phyloP scores from a whole-genome alignment of 2,888 invertebrate species.

The Chrysina gloriosa region DNA sequence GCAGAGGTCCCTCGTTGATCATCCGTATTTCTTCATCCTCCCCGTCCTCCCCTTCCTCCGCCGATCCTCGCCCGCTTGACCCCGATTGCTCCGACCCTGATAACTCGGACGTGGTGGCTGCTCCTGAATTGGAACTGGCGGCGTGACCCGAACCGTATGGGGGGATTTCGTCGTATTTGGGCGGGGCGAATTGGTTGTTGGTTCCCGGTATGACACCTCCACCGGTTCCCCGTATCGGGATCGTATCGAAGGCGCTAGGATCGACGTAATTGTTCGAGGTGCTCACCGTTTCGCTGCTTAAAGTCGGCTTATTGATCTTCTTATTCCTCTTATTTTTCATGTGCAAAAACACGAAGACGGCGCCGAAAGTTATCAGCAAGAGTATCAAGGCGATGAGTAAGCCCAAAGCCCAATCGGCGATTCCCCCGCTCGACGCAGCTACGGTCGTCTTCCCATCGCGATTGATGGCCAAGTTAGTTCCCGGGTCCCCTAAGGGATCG shows the following conservation, averaged over 20 bases:
- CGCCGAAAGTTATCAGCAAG: conserved; percentile 84
- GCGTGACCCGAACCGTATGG: conserved; percentile 81
- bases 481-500: conserved; percentile 75
- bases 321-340: conserved; percentile 84
- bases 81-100: conserved; percentile 96
- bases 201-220: conserved; percentile 62
- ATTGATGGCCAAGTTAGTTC: conserved; percentile 71
- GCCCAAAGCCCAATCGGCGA: conserved; percentile 91
- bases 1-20: conserved; percentile 93
- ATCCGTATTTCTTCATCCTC: conserved; percentile 97
- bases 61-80: conserved; percentile 95
- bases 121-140: conserved; percentile 81
- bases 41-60: conserved; percentile 92
- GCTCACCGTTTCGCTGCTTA: conserved; percentile 77
- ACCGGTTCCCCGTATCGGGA: conserved; percentile 80
- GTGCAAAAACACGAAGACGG: conserved; percentile 86
- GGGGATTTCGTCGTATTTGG: conserved; percentile 91
- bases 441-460: conserved; percentile 66
- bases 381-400: conserved; percentile 84
- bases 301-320: conserved; percentile 81
- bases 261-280: conserved; percentile 88
- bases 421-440: conserved; percentile 74
- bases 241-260: conserved; percentile 89
- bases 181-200: conserved; percentile 82
- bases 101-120: conserved; percentile 88